Evolutionary conservation across 1,140 invertebrate genomes (phyloP), one percentile per base, ranked within the genome.

Genomic region (Oedothorax gibbosus): DNA sequence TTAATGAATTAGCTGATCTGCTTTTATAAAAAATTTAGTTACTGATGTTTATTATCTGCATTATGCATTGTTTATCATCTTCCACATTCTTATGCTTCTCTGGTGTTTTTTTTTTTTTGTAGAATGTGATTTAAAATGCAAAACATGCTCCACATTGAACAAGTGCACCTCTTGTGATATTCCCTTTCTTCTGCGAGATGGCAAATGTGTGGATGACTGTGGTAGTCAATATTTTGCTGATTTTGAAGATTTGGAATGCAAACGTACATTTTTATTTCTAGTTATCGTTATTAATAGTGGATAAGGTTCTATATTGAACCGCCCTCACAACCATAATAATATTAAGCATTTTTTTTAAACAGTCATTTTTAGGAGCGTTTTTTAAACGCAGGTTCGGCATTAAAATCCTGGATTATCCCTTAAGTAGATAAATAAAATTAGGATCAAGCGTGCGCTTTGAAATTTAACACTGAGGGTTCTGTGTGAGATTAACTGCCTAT

Each of bases 61-160:
- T 5, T 5, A 35, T 35, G 1, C 5, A 35, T 35, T 35, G 35
- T n/a, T n/a, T n/a, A n/a, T n/a, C n/a, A n/a, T n/a, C n/a, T n/a
- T n/a, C n/a, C 35, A 35, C 35, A 35, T 35, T 35, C 35, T 35
- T 35, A 35, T 35, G 5, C 35, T 35, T 35, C 35, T 35, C 35
- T n/a, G n/a, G n/a, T n/a, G n/a, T 20, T 71, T n/a, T n/a, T 35
- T 71, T 54, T 6, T 54, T 18, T 75, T 57, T 54, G 49, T 11
- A 85, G 82, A 53, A 50, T 85, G 82, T 60, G 73, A 77, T 77
- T 51, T 77, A 12, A 85, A 85, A 49, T 85, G 82, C 14, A 64
- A 20, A 51, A 85, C 73, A 9, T 85, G 82, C n/a, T 77, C 72
- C 5, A 68, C 11, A 60, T 66, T 60, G 6, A 62, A 51, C 35